Conservation (phyloP, 2,888 invertebrate species). For the Steinernema carpocapsae region DNA sequence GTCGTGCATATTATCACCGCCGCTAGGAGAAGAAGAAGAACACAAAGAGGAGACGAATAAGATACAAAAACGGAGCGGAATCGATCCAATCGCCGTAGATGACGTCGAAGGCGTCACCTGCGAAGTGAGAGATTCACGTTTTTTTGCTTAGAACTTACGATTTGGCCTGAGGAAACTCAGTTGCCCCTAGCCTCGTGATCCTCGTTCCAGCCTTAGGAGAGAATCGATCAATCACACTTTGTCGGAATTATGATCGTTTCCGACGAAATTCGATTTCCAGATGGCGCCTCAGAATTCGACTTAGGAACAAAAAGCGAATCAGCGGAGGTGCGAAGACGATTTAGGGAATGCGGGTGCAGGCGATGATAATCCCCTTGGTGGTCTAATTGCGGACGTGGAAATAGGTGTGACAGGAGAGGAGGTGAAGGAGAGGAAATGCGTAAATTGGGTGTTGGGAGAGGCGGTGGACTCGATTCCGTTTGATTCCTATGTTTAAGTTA, state of each 20-base stretch:
- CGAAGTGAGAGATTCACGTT: no score
- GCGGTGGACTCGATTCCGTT: slow-evolving; percentile 9
- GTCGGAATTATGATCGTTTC: slow-evolving; percentile 11
- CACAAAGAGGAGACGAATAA: neutral
- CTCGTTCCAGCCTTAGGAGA: neutral
- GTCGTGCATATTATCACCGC: slow-evolving; percentile 27
- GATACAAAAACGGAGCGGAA: neutral
- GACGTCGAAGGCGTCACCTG: no score
- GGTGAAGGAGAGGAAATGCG: neutral
- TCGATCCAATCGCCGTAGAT: neutral
- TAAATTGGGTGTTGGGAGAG: neutral
- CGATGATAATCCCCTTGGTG: slow-evolving; percentile 21
- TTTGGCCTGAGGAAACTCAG: no score
- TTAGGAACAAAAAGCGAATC: slow-evolving; percentile 10
- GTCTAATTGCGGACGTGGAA: slow-evolving; percentile 22
- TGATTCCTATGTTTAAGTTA: neutral
- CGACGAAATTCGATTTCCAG: slow-evolving; percentile 17
- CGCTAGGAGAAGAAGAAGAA: neutral
- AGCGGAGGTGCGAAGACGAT: slow-evolving; percentile 14
- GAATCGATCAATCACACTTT: slow-evolving; percentile 1
- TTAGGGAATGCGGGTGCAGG: neutral
- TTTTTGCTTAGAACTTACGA: no score
- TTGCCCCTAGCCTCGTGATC: neutral
- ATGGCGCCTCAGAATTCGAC: neutral
- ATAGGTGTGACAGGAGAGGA: neutral